Evolutionary conservation across 2,113 vertebrate species (phyloP).

Genomic region (Copsychus sechellarum): DNA sequence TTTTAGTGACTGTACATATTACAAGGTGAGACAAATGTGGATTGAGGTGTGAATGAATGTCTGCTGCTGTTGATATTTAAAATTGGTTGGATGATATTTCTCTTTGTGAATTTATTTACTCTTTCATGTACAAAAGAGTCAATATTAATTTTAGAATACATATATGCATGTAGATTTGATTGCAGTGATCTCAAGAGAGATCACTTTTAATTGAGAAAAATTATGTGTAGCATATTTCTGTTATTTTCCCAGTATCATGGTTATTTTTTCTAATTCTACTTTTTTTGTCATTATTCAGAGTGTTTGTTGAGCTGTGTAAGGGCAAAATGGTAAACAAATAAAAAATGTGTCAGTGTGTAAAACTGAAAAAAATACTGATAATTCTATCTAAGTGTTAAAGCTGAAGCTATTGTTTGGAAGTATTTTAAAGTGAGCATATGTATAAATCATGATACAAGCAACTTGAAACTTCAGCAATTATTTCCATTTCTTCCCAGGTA

Average conservation of each 20-base stretch:
- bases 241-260: not conserved
- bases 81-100: not conserved
- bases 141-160: not conserved
- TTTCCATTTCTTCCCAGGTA: conserved; percentile 76
- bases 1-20: conserved; percentile 81
- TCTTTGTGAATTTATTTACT: not conserved
- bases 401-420: not conserved
- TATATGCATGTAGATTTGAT: not conserved
- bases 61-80: not conserved
- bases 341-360: not conserved
- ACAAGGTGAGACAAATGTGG: conserved; percentile 73
- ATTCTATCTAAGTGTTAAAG: not conserved
- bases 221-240: not conserved
- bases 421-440: not conserved
- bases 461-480: not conserved
- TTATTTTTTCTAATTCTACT: not conserved
- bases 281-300: not conserved
- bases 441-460: not conserved
- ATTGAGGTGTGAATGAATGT: not conserved
- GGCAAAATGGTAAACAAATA: not conserved
- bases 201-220: not conserved
- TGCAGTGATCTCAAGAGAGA: not conserved
- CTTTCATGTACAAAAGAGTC: not conserved
- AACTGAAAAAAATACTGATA: not conserved
- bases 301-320: not conserved